A percentile compares a stretch with the other conserved stretches of the same genome.
These are phyloP conservation scores for Salvelinus sp. DNA, from an alignment of 2,113 vertebrate species.

Conservation along the genomic window DNA sequence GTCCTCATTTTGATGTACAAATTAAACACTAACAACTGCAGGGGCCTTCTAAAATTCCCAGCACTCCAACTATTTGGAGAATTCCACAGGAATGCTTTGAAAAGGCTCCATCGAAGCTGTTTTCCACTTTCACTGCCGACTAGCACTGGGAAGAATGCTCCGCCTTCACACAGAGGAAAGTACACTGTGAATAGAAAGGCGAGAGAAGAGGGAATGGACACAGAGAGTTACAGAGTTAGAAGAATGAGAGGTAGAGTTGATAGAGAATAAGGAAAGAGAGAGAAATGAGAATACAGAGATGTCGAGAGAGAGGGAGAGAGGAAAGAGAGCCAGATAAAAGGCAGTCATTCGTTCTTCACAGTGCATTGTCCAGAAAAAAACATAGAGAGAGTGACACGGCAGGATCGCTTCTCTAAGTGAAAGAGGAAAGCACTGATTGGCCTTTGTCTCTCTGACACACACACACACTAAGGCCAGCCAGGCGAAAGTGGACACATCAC, in stretches of 20 bases:
- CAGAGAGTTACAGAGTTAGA: conserved; percentile 15
- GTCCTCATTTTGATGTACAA: conserved; percentile 11
- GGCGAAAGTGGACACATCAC: conserved; percentile 27
- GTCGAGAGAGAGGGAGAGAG: neutral
- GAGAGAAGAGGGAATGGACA: conserved; percentile 25
- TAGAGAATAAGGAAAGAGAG: too few species aligned
- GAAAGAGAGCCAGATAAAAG: conserved; percentile 9
- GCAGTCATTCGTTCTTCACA: conserved; percentile 15
- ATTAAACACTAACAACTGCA: conserved; percentile 26
- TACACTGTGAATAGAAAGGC: conserved; percentile 33
- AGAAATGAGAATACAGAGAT: neutral
- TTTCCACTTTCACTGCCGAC: conserved; percentile 62
- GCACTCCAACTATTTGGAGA: conserved; percentile 46
- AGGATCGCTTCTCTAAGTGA: conserved; percentile 14
- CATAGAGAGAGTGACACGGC: neutral
- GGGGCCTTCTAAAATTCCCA: conserved; percentile 38
- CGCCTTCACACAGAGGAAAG: conserved; percentile 20
- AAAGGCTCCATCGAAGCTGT: conserved; percentile 46
- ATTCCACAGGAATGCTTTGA: conserved; percentile 58
- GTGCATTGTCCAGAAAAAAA: conserved; percentile 34
- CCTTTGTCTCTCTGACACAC: conserved; percentile 12
- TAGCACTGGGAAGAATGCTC: conserved; percentile 2
- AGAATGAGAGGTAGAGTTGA: neutral
- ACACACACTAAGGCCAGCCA: conserved; percentile 3
- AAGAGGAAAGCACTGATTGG: conserved; percentile 19